These are phyloP conservation scores for Drosophila trichaetosa DNA, from an alignment of 2,888 invertebrate genomes.

Conservation along the genomic window DNA sequence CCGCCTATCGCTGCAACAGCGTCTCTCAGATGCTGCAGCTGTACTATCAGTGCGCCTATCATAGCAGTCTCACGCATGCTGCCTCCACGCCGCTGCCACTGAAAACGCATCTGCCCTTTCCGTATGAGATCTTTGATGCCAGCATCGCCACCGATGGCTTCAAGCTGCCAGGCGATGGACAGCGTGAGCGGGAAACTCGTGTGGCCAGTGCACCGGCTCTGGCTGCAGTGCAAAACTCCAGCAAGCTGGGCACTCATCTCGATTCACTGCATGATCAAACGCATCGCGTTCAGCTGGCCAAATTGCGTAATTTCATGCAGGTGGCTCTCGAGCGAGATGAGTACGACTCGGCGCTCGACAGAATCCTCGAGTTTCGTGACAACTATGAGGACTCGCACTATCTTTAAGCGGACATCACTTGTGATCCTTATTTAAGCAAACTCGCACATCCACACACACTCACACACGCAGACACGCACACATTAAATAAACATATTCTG, in stretches of 20 bases:
- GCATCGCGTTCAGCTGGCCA: constrained; percentile 89
- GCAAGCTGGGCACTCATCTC: constrained; percentile 88
- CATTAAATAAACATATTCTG: background rate
- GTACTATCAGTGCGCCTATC: constrained; percentile 90
- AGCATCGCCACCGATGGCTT: constrained; percentile 87
- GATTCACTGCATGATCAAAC: constrained; percentile 90
- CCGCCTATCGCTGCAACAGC: constrained; percentile 89
- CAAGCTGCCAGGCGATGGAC: constrained; percentile 80
- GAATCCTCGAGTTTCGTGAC: constrained; percentile 89
- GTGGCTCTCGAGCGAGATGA: constrained; percentile 91
- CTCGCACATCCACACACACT: background rate
- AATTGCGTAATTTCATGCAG: constrained; percentile 89
- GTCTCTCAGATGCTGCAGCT: constrained; percentile 92
- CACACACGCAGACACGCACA: background rate
- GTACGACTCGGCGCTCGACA: constrained; percentile 88
- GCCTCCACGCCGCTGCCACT: constrained; percentile 88
- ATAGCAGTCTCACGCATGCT: constrained; percentile 89
- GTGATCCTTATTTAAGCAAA: background rate
- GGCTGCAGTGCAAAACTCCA: constrained; percentile 91
- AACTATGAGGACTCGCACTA: constrained; percentile 88
- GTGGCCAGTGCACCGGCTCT: constrained; percentile 89
- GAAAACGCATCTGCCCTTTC: constrained; percentile 89
- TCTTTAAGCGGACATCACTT: constrained; percentile 33
- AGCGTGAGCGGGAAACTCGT: constrained; percentile 54
- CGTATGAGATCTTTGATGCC: constrained; percentile 88